Conservation (phyloP, 2,888 invertebrate species). For the Cylindroiulus punctatus region DNA sequence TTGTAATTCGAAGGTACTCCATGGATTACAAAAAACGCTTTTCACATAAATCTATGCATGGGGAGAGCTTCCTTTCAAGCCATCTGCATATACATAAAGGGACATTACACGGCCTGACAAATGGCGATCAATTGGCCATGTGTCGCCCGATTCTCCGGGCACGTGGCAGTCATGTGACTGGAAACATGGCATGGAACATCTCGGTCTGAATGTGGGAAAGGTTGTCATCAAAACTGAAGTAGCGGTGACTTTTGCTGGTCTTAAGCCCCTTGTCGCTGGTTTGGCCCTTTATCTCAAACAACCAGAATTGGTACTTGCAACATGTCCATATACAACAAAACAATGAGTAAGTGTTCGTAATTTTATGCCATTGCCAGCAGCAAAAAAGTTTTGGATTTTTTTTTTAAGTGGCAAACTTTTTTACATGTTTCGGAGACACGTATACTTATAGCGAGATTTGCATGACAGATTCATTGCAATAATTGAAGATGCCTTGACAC, state of each 20-base stretch:
- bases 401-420: no score
- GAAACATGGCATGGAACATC: neutral
- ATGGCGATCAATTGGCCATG: constrained; percentile 42
- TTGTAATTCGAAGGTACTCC: constrained; percentile 27
- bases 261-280: neutral
- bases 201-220: constrained; percentile 42
- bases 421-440: no score
- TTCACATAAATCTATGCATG: constrained; percentile 29
- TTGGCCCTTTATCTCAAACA: neutral
- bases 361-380: neutral
- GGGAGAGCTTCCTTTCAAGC: constrained; percentile 12
- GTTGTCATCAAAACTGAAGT: constrained; percentile 23
- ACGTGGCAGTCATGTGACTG: constrained; percentile 23
- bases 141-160: neutral
- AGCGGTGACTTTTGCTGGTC: constrained; percentile 4
- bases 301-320: constrained; percentile 3
- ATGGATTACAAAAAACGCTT: constrained; percentile 31
- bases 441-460: no score
- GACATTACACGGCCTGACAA: constrained; percentile 36
- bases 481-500: neutral
- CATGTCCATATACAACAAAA: constrained; percentile 16
- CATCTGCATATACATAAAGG: constrained; percentile 28
- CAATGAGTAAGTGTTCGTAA: neutral
- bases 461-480: neutral
- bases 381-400: no score